Conservation (phyloP, 2,113 vertebrate species). For the Pelvicachromis taeniatus region DNA sequence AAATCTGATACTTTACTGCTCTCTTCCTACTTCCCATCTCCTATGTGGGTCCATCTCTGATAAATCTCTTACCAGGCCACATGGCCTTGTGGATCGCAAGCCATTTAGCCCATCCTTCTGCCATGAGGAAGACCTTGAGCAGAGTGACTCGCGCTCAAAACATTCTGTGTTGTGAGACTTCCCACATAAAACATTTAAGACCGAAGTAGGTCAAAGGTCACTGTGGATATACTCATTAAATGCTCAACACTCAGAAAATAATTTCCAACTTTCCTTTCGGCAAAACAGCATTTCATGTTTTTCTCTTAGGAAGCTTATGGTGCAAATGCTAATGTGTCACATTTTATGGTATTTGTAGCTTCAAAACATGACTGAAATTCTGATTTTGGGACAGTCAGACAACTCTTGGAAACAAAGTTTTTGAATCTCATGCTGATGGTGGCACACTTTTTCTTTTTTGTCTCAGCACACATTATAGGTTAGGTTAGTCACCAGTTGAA, state of each 20-base stretch:
- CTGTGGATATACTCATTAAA: too few relatives aligned
- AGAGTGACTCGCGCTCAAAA: too few relatives aligned
- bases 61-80: not conserved
- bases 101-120: not conserved
- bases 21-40: not conserved
- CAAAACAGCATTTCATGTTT: not conserved
- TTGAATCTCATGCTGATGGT: not conserved
- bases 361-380: not conserved
- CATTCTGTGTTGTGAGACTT: not conserved
- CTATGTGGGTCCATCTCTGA: not conserved
- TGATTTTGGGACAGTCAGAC: not conserved
- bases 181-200: too few relatives aligned
- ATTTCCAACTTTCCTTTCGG: not conserved
- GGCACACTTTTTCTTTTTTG: not conserved
- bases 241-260: too few relatives aligned
- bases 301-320: not conserved
- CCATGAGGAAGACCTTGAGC: not conserved
- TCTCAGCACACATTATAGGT: not conserved
- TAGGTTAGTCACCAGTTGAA: not conserved
- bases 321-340: not conserved
- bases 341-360: not conserved
- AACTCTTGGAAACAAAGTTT: not conserved
- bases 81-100: not conserved
- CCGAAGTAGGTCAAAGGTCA: too few relatives aligned
- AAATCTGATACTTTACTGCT: not conserved